These are phyloP conservation scores for Parnassius apollo DNA, from an alignment of 2,888 invertebrate genomes.

Conservation along the genomic window DNA sequence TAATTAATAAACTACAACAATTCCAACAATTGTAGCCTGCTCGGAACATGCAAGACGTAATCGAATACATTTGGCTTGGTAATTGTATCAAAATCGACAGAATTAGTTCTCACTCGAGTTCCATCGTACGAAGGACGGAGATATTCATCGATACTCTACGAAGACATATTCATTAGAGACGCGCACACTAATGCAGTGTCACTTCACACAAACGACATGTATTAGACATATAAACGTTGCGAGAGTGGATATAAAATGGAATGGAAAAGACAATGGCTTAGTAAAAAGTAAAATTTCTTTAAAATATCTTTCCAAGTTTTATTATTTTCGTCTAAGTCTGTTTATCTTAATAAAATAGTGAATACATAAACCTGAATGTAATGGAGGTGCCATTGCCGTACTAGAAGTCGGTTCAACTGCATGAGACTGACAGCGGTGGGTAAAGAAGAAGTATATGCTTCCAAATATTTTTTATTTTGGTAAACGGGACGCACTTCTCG, in stretches of 20 bases:
- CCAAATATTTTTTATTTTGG: no score
- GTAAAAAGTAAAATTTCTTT: neutral
- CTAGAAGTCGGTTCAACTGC: no score
- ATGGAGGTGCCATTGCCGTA: no score
- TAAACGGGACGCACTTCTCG: no score
- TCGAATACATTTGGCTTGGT: constrained; percentile 54
- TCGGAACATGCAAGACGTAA: constrained; percentile 45
- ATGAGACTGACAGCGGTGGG: no score
- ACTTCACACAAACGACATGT: constrained; percentile 38
- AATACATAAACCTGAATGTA: no score
- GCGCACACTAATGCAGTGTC: constrained; percentile 41
- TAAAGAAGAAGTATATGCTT: no score
- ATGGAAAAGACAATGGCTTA: constrained; percentile 27
- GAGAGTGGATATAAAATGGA: constrained; percentile 28
- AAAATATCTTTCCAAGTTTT: neutral
- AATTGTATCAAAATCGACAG: constrained; percentile 67
- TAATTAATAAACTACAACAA: constrained; percentile 34
- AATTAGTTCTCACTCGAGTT: constrained; percentile 57
- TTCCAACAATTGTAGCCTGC: constrained; percentile 35
- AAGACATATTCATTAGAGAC: constrained; percentile 66
- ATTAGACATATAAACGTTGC: constrained; percentile 40
- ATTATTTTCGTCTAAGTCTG: no score
- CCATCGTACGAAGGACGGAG: constrained; percentile 41
- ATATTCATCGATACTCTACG: constrained; percentile 55
- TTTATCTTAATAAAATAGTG: no score